Evolutionary conservation across 2,888 invertebrate species (phyloP).

Genomic region (Platypus cylindrus): DNA sequence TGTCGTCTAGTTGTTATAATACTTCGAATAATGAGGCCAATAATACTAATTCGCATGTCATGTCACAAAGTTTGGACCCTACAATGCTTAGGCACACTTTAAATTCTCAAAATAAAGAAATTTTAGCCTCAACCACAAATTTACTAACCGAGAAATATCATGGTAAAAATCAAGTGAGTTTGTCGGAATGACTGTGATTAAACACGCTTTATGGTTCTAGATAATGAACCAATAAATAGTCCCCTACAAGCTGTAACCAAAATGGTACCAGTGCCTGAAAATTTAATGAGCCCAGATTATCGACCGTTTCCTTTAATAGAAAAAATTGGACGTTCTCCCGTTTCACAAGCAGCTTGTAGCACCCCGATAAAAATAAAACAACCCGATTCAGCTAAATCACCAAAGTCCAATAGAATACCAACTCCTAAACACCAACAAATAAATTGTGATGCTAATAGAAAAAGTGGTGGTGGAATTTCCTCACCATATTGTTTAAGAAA

Average conservation of each 20-base stretch:
- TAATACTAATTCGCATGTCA: conserved; percentile 30
- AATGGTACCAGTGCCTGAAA: conserved; percentile 79
- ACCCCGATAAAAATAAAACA: conserved; percentile 5
- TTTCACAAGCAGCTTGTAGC: conserved; percentile 6
- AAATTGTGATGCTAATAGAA: conserved; percentile 15
- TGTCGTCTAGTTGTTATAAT: conserved; percentile 57
- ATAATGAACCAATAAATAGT: conserved; percentile 33
- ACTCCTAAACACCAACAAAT: conserved; percentile 11
- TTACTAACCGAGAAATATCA: conserved; percentile 24
- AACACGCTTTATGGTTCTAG: conserved; percentile 6
- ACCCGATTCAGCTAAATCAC: conserved; percentile 6
- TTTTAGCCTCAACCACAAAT: conserved; percentile 9
- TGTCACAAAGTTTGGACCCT: conserved; percentile 53
- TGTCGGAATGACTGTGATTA: neutral
- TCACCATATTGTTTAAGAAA: conserved; percentile 16
- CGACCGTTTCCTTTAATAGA: conserved; percentile 31
- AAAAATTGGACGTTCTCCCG: conserved; percentile 9
- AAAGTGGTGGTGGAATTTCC: conserved; percentile 19
- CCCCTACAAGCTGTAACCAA: conserved; percentile 72
- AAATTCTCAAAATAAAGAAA: conserved; percentile 19
- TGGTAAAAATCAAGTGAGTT: conserved; percentile 19
- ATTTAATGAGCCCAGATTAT: conserved; percentile 75
- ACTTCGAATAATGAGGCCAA: conserved; percentile 22
- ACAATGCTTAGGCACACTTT: conserved; percentile 38
- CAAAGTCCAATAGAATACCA: conserved; percentile 7